phyloP scores from a whole-genome alignment of 92 coral and sea anemone species.

The Porites rus region DNA sequence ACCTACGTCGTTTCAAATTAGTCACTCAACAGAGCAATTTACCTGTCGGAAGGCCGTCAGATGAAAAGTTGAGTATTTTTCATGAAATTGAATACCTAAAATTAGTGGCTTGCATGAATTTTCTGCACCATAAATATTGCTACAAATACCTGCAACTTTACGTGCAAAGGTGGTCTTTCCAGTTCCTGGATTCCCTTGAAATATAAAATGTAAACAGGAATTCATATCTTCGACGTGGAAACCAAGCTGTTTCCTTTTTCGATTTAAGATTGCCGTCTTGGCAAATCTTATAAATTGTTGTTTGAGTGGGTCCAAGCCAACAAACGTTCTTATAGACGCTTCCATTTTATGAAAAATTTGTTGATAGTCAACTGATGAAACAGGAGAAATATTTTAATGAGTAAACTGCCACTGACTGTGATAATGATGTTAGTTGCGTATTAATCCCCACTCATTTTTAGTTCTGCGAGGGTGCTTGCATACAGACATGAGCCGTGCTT shows the following conservation, averaged over 20 bases:
- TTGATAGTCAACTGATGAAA: constrained; percentile 37
- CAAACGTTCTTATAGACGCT: constrained; percentile 21
- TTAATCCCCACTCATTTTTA: too few species aligned
- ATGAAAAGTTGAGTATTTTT: too few species aligned
- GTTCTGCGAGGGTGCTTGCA: too few species aligned
- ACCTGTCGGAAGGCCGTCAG: too few species aligned
- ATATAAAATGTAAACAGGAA: constrained; percentile 25
- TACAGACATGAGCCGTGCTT: too few species aligned
- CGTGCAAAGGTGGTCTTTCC: constrained; percentile 63
- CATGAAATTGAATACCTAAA: too few species aligned
- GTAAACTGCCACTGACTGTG: not conserved
- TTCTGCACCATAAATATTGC: not conserved
- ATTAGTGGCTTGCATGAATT: too few species aligned
- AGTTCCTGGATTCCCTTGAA: constrained; percentile 64
- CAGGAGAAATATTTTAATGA: not conserved
- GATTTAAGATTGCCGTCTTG: constrained; percentile 40
- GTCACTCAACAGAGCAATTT: too few species aligned
- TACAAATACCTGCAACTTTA: constrained; percentile 45
- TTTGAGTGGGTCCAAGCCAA: constrained; percentile 45
- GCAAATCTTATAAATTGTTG: constrained; percentile 51
- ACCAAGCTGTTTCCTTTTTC: constrained; percentile 45
- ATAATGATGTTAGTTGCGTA: too few species aligned
- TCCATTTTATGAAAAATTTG: constrained; percentile 22
- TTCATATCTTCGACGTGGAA: constrained; percentile 24
- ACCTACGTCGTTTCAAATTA: too few species aligned